Conservation (phyloP, 2,797 vertebrate genomes). For the Calcarius lapponicus region DNA sequence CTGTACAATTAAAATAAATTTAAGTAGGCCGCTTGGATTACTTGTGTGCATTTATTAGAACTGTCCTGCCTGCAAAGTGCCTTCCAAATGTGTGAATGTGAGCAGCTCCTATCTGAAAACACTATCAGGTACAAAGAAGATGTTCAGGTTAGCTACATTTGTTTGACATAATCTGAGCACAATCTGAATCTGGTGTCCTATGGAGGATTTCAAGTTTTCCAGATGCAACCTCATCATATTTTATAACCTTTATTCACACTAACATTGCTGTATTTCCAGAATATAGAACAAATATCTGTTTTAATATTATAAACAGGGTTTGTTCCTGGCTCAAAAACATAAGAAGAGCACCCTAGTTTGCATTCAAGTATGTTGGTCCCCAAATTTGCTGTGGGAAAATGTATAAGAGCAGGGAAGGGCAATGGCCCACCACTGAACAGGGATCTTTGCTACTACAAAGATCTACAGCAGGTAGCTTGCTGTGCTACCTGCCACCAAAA, state of each 20-base stretch:
- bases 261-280: not conserved
- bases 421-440: not conserved
- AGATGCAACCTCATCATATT: not conserved
- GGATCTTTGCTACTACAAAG: too few relatives aligned
- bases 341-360: not conserved
- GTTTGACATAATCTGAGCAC: not conserved
- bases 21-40: not conserved
- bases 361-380: not conserved
- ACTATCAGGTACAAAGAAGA: not conserved
- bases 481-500: not conserved
- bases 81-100: not conserved
- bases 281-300: not conserved
- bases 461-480: too few relatives aligned
- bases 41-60: not conserved
- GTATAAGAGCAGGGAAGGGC: not conserved
- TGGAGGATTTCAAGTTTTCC: not conserved
- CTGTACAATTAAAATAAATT: not conserved
- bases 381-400: not conserved
- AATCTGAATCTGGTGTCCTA: not conserved
- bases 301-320: not conserved
- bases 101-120: not conserved
- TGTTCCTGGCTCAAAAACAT: not conserved
- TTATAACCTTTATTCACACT: not conserved
- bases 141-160: not conserved
- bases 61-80: not conserved